Percentiles rank a stretch among this genome's conserved stretches.
Conservation (phyloP, 53 echinoderm and acorn worm genomes). For the Apostichopus leukothele region DNA sequence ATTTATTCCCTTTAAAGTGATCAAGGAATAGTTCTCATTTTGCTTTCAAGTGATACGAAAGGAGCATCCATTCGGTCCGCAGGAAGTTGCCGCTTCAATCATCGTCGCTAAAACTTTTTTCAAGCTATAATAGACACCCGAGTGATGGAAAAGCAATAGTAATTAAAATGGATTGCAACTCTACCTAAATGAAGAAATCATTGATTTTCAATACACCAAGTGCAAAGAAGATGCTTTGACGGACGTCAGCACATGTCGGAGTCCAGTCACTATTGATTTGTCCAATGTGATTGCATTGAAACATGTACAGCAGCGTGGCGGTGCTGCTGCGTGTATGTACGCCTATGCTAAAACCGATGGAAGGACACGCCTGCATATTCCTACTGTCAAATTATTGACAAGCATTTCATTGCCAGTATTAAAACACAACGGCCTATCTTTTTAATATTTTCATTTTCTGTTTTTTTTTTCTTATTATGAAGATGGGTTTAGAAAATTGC, state of each 20-base stretch:
- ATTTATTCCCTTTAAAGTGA: too few relatives aligned
- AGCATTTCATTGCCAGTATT: too few relatives aligned
- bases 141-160: slow-evolving; percentile 39
- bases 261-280: slow-evolving; percentile 30
- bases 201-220: slow-evolving; percentile 43
- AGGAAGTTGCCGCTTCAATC: background rate
- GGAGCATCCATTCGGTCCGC: background rate
- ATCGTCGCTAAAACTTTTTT: background rate
- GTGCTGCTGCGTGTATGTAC: background rate
- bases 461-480: too few relatives aligned
- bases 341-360: too few relatives aligned
- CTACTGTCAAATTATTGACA: too few relatives aligned
- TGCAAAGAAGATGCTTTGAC: slow-evolving; percentile 26
- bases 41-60: too few relatives aligned
- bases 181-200: slow-evolving; percentile 16
- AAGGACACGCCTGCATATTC: too few relatives aligned
- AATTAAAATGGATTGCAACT: slow-evolving; percentile 39
- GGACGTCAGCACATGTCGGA: slow-evolving; percentile 25
- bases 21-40: too few relatives aligned
- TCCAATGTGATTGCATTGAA: slow-evolving; percentile 7
- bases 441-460: too few relatives aligned
- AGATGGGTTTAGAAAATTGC: too few relatives aligned
- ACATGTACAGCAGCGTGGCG: background rate
- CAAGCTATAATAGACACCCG: background rate
- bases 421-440: too few relatives aligned